Evolutionary conservation across 1,140 invertebrate genomes (phyloP), one percentile per base, ranked within the genome.

Genomic region (Probaryconus sp.): DNA sequence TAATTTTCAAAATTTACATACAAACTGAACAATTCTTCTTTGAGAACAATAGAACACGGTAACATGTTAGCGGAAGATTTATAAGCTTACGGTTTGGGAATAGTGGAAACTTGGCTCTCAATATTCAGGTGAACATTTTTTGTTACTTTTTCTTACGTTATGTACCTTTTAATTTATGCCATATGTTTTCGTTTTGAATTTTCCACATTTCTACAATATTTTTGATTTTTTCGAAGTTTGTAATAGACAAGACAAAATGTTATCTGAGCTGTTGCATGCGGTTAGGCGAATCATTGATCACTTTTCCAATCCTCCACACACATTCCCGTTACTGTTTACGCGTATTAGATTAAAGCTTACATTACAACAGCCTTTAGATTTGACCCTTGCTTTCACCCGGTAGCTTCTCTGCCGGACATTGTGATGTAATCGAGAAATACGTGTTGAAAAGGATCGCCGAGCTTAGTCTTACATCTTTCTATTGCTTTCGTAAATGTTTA

Each of bases 331-430:
- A 17, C 17, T 33, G 10, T 37, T 43, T 45, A 48, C 31, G 43
- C 35, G 11, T 30, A 24, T 53, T 5, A 18, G 5, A 20, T 5
- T 35, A 1, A 20, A 55, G 51, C 56, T 65, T 53, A 50, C 28
- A 48, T 73, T 68, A 38, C 64, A 73, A 65, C 38, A 61, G 79
- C 79, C 79, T 81, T 77, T 82, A 76, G 56, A 58, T 76, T 58
- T 82, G 81, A 81, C 81, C 81, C 75, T 35, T 79, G 78, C 81
- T 82, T 82, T 82, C 79, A 79, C 79, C 79, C 80, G 79, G 80
- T 82, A 82, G 81, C 76, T 56, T 78, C 72, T 69, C 51, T 69
- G 26, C 45, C 43, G 55, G 58, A 68, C 51, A 63, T 26, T 72
- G 21, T 74, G 71, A 68, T 51, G 63, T 63, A 74, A 74, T 63